These are phyloP conservation scores for Diuraphis noxia DNA, from an alignment of 1,140 invertebrate genomes.

Conservation along the genomic window DNA sequence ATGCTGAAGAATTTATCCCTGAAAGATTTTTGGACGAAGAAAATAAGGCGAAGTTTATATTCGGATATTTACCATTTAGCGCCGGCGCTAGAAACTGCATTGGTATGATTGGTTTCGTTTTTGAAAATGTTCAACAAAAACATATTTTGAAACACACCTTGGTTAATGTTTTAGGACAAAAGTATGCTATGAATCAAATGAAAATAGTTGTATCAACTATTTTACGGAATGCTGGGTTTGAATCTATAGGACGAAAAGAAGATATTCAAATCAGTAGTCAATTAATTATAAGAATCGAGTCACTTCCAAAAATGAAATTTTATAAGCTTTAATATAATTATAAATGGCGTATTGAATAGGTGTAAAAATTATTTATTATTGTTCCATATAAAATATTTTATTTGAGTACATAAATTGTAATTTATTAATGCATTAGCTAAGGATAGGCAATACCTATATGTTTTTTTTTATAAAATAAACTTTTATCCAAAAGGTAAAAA, in stretches of 20 bases:
- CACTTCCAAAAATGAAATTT: conserved; percentile 15
- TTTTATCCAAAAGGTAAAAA: too few relatives aligned
- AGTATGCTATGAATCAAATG: conserved; percentile 66
- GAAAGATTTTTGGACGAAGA: conserved; percentile 54
- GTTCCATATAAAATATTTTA: too few relatives aligned
- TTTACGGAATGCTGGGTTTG: conserved; percentile 65
- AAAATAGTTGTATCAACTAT: conserved; percentile 64
- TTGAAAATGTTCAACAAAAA: neutral
- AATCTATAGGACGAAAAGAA: conserved; percentile 52
- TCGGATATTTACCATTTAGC: conserved; percentile 75
- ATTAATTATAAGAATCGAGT: neutral
- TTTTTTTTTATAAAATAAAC: too few relatives aligned
- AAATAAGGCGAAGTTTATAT: conserved; percentile 61
- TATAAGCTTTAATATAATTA: neutral
- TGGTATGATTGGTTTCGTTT: conserved; percentile 62
- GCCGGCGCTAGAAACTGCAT: conserved; percentile 76
- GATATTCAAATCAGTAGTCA: neutral
- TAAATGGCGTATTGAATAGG: too few relatives aligned
- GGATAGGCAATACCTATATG: too few relatives aligned
- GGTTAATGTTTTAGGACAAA: conserved; percentile 60
- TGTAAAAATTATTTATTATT: too few relatives aligned
- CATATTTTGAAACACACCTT: too few relatives aligned
- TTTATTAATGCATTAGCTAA: too few relatives aligned
- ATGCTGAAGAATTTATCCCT: conserved; percentile 54
- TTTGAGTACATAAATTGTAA: too few relatives aligned